Evolutionary conservation across 2,797 vertebrate species (phyloP), one percentile per base, ranked within the genome.

Genomic region (Notamacropus eugenii): DNA sequence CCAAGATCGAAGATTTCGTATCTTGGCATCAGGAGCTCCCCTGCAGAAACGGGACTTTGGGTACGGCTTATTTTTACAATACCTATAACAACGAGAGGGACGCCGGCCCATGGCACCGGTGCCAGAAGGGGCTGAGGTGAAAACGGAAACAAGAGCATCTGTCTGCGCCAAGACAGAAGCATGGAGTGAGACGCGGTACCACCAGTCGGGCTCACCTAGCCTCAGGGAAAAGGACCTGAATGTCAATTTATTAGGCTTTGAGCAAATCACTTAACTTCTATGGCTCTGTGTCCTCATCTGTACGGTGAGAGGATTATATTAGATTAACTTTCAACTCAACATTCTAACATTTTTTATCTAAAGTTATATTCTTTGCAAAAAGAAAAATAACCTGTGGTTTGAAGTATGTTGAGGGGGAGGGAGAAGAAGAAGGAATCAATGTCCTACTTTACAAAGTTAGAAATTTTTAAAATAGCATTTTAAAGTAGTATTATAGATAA

Each of bases 391-490:
- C 10, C 40, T 82, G 46, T 82, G 74, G 40, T 46, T 27, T 82
- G 74, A 46, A 46, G 74, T 5, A 46, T 46, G 74, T 82, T 82
- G 40, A 0, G 12, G 6, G 9, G 95, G 94, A 24, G 5, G 95
- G 93, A 24, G 6, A 94, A 29, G 90, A n/a, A 62, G 91, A 93
- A 87, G 24, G 58, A 96, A 94, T 95, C 40, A 95, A 92, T 55
- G 52, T 5, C 50, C 9, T 94, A 94, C 57, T 95, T 97, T 87
- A 92, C 67, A 95, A 96, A 95, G 29, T 59, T 11, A 96, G 57
- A 96, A 95, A 93, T 46, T 94, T 91, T 93, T 82, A 97, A 95
- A 98, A 93, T n/a, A 12, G 4, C n/a, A 9, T 96, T 95, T 97
- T 95, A 96, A 97, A 94, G 87, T 74, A 50, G 56, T 6, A 95